These are phyloP conservation scores for Sphyrna mokarran DNA, from an alignment of 2,113 vertebrate species.

Conservation along the genomic window DNA sequence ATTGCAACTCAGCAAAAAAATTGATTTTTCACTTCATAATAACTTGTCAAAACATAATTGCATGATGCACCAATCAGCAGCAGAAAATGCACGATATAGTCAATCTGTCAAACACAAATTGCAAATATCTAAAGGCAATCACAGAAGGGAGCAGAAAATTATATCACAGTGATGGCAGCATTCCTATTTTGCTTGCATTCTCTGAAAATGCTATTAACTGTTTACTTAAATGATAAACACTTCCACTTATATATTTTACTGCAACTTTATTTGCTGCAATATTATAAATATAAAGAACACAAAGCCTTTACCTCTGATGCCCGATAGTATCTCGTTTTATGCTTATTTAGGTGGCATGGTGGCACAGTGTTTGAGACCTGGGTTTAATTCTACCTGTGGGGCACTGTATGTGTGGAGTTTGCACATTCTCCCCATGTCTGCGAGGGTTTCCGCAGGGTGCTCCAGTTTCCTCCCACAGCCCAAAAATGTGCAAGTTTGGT, in stretches of 20 bases:
- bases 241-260: neutral
- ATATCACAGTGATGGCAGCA: neutral
- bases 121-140: conserved; percentile 17
- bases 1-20: neutral
- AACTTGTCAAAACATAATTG: conserved; percentile 32
- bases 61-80: neutral
- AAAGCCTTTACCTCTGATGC: neutral
- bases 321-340: neutral
- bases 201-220: neutral
- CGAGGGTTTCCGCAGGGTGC: too few species aligned
- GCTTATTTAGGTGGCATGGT: neutral
- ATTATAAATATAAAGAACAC: neutral
- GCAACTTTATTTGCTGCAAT: neutral
- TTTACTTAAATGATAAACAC: neutral
- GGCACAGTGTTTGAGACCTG: too few species aligned
- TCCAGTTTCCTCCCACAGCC: too few species aligned
- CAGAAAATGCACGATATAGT: neutral
- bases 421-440: too few species aligned
- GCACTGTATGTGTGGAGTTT: too few species aligned
- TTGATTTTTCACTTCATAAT: conserved; percentile 25
- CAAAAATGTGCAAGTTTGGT: too few species aligned
- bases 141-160: conserved; percentile 1
- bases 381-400: too few species aligned
- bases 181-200: neutral
- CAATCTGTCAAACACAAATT: conserved; percentile 21